phyloP scores from a whole-genome alignment of 2,888 invertebrate genomes.

The Epistrophe grossulariae region DNA sequence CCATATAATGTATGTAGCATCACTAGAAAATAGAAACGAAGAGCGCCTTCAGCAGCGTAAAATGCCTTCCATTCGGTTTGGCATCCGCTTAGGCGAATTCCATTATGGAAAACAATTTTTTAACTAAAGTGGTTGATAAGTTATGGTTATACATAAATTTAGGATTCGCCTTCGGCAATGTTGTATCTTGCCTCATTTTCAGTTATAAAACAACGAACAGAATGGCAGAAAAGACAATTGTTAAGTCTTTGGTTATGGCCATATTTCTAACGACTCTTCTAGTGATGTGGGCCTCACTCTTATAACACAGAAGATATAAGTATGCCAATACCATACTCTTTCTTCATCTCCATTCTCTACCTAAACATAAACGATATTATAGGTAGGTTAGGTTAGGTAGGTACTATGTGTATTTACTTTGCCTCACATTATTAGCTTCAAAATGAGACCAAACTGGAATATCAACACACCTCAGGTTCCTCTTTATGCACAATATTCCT shows the following conservation, averaged over 20 bases:
- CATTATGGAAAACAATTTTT: slow-evolving; percentile 70
- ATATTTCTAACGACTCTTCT: slow-evolving; percentile 34
- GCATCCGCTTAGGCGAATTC: slow-evolving; percentile 65
- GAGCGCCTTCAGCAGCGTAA: slow-evolving; percentile 29
- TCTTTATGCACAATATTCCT: slow-evolving; percentile 70
- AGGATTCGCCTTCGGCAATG: slow-evolving; percentile 55
- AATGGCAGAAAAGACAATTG: slow-evolving; percentile 42
- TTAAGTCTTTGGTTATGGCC: slow-evolving; percentile 43
- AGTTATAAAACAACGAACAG: slow-evolving; percentile 57
- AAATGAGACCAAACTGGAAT: slow-evolving; percentile 39
- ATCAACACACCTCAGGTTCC: slow-evolving; percentile 52
- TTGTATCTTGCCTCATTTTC: slow-evolving; percentile 67
- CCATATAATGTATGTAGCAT: background rate
- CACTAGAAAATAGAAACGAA: slow-evolving; percentile 15
- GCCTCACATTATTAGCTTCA: slow-evolving; percentile 61
- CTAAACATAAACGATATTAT: background rate
- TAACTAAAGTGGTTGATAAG: slow-evolving; percentile 71
- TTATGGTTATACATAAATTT: slow-evolving; percentile 71
- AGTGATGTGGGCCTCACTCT: slow-evolving; percentile 7
- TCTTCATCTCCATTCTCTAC: background rate
- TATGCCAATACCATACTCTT: slow-evolving; percentile 29
- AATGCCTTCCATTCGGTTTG: slow-evolving; percentile 69
- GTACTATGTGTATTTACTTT: slow-evolving; percentile 20
- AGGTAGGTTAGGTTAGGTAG: background rate
- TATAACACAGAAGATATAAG: slow-evolving; percentile 10